These are phyloP conservation scores for Chelonus insularis DNA, from an alignment of 1,140 invertebrate genomes.

Conservation along the genomic window DNA sequence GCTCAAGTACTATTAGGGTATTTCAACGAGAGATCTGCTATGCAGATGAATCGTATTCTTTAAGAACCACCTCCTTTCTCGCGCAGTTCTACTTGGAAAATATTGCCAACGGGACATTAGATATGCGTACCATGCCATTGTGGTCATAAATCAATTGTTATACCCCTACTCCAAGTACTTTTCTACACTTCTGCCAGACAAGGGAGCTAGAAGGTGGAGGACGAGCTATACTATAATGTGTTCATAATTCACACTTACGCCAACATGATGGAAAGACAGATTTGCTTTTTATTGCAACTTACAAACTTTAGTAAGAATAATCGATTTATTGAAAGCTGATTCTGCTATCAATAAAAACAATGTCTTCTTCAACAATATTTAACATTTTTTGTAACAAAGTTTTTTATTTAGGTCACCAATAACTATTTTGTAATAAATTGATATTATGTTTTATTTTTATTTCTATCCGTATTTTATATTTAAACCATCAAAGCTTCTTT, in stretches of 20 bases:
- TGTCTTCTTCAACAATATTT: too few species aligned
- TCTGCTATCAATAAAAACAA: too few species aligned
- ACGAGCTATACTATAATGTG: conserved; percentile 30
- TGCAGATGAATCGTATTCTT: conserved; percentile 35
- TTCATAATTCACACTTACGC: conserved; percentile 36
- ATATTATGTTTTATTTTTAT: too few species aligned
- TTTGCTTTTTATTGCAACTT: too few species aligned
- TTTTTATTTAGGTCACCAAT: too few species aligned
- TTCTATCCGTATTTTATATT: too few species aligned
- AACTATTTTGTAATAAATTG: too few species aligned
- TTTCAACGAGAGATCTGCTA: conserved; percentile 22
- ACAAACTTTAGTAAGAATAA: too few species aligned
- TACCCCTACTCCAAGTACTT: conserved; percentile 7
- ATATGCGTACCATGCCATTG: conserved; percentile 30
- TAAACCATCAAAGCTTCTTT: too few species aligned
- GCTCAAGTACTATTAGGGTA: conserved; percentile 20
- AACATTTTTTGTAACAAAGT: too few species aligned
- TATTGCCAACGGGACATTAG: conserved; percentile 32
- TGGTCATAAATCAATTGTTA: conserved; percentile 38
- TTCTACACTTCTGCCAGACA: conserved; percentile 16
- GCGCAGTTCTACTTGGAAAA: conserved; percentile 22
- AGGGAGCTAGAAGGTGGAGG: too few species aligned
- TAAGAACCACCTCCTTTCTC: conserved; percentile 28
- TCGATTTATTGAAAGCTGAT: too few species aligned
- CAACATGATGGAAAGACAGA: conserved; percentile 28